These are phyloP conservation scores for Cantharis lateralis DNA, from an alignment of 2,888 invertebrate species.

Conservation along the genomic window DNA sequence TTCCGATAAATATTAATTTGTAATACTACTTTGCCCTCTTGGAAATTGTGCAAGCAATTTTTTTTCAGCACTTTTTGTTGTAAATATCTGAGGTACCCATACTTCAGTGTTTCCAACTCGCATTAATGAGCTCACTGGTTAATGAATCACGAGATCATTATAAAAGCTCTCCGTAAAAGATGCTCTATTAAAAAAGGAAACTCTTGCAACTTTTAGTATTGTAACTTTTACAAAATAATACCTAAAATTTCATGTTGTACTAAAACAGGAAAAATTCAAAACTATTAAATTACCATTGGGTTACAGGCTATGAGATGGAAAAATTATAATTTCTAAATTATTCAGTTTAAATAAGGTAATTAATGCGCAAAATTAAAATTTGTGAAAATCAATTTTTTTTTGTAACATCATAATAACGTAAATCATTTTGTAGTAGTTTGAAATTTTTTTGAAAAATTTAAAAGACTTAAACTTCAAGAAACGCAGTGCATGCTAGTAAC, in stretches of 20 bases:
- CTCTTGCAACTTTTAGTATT: conserved; percentile 42
- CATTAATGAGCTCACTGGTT: conserved; percentile 52
- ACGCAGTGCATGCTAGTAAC: neutral
- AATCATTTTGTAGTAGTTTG: neutral
- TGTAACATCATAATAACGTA: too few relatives aligned
- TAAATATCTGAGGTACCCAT: conserved; percentile 21
- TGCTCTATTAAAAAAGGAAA: conserved; percentile 47
- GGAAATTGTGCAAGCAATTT: neutral
- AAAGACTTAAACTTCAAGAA: neutral
- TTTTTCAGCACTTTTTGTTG: conserved; percentile 11
- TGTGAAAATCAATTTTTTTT: neutral
- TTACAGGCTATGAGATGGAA: neutral
- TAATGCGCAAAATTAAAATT: neutral
- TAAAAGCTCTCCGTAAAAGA: conserved; percentile 47
- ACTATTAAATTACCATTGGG: neutral
- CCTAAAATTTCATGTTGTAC: neutral
- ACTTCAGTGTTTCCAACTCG: conserved; percentile 37
- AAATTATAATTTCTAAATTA: too few relatives aligned
- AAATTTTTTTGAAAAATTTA: neutral
- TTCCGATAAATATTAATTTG: neutral
- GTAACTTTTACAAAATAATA: neutral
- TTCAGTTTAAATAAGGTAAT: too few relatives aligned
- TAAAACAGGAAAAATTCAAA: neutral
- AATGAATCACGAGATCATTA: conserved; percentile 54
- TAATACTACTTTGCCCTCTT: neutral